Percentiles rank a stretch among this genome's conserved stretches.
phyloP scores from a whole-genome alignment of 2,113 vertebrate species.

The Stigmatopora nigra region DNA sequence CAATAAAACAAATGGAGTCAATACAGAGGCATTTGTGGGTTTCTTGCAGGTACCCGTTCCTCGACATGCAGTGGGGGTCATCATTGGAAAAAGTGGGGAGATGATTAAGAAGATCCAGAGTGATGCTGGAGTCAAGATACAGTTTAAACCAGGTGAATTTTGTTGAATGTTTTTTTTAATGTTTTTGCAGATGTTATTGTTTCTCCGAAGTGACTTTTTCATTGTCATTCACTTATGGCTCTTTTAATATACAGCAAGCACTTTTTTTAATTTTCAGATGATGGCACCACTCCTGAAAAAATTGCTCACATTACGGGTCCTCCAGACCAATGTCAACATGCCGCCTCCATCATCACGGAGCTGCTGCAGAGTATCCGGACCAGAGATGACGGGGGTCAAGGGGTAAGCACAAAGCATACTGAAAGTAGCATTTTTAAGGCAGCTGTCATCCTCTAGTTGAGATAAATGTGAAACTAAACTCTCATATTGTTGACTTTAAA shows the following conservation, averaged over 20 bases:
- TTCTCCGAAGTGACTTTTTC: neutral
- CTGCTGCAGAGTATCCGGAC: slow-evolving; percentile 85
- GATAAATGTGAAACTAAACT: too few species aligned
- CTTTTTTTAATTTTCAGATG: slow-evolving; percentile 64
- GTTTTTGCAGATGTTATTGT: neutral
- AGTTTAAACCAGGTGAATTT: slow-evolving; percentile 84
- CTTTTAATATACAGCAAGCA: neutral
- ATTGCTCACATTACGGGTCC: slow-evolving; percentile 89
- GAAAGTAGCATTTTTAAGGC: neutral
- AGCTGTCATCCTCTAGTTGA: too few species aligned
- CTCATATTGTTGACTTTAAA: too few species aligned
- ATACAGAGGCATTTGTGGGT: neutral
- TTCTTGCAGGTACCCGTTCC: slow-evolving; percentile 79
- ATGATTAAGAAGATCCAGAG: slow-evolving; percentile 97
- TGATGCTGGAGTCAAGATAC: slow-evolving; percentile 85
- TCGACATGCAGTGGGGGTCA: slow-evolving; percentile 84
- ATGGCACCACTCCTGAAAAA: slow-evolving; percentile 83
- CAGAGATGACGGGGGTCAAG: slow-evolving; percentile 60
- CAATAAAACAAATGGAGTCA: neutral
- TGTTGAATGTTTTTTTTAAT: neutral
- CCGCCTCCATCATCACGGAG: slow-evolving; percentile 85
- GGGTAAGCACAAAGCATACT: slow-evolving; percentile 37
- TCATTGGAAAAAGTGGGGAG: slow-evolving; percentile 84
- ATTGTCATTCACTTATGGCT: neutral
- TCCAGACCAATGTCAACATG: slow-evolving; percentile 85